phyloP scores from a whole-genome alignment of 1,140 invertebrate genomes.

The Megalopta genalis region DNA sequence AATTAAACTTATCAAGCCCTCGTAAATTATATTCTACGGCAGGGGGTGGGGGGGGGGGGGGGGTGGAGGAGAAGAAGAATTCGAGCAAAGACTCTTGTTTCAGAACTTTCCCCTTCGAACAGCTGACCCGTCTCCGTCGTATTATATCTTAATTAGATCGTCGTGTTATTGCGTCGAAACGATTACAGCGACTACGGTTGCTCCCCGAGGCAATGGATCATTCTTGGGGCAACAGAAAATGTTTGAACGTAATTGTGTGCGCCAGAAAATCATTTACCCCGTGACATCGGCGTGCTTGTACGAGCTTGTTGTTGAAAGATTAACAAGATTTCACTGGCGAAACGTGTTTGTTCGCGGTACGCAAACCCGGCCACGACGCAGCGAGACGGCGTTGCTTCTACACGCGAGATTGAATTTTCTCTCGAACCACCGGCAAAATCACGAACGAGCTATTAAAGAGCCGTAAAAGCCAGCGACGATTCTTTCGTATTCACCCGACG shows the following conservation, averaged over 20 bases:
- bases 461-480: neutral
- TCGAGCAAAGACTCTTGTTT: no score
- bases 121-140: no score
- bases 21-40: no score
- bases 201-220: no score
- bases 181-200: no score
- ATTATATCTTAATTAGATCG: no score
- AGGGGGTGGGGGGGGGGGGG: no score
- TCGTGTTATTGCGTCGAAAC: no score
- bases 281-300: constrained; percentile 40
- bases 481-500: neutral
- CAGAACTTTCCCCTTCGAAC: no score
- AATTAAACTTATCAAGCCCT: neutral
- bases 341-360: constrained; percentile 39
- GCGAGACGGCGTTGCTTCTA: constrained; percentile 42
- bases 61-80: no score
- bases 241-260: no score
- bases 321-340: constrained; percentile 50
- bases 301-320: constrained; percentile 54
- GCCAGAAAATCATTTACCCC: neutral
- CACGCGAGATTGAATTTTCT: constrained; percentile 44
- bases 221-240: no score
- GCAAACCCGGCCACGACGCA: constrained; percentile 24
- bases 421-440: neutral
- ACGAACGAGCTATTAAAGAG: neutral